Conservation (phyloP, 2,113 vertebrate genomes). For the Diadophis punctatus region DNA sequence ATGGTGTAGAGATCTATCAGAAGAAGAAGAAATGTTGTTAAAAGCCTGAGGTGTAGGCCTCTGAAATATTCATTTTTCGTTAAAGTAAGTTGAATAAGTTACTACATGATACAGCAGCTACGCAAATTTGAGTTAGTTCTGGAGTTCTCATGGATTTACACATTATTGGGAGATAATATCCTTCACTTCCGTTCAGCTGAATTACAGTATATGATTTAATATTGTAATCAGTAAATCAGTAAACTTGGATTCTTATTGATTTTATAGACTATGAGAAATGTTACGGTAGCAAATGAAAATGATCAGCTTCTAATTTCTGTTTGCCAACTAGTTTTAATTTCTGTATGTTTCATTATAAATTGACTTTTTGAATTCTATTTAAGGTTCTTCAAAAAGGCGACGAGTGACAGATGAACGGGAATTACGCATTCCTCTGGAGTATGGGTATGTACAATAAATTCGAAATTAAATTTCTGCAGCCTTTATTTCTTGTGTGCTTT, state of each 20-base stretch:
- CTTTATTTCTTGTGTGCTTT: neutral
- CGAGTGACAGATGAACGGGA: constrained; percentile 84
- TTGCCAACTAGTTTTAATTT: neutral
- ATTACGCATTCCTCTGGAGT: constrained; percentile 83
- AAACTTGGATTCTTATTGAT: neutral
- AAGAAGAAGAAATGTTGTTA: neutral
- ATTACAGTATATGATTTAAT: neutral
- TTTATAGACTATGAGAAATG: neutral
- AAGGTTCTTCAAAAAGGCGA: constrained; percentile 81
- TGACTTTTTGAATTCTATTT: constrained; percentile 58
- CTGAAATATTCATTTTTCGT: neutral
- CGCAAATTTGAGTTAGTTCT: neutral
- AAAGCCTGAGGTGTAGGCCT: neutral
- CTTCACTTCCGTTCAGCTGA: neutral
- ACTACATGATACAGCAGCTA: neutral
- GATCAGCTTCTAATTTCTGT: neutral
- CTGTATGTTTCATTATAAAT: constrained; percentile 5
- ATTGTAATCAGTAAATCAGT: neutral
- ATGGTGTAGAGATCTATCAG: neutral
- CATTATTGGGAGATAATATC: neutral
- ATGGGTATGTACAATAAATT: constrained; percentile 74
- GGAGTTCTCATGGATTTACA: neutral
- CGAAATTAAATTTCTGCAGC: constrained; percentile 25
- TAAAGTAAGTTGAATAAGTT: neutral
- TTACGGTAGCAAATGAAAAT: neutral